Base-by-base conservation (phyloP, 2,113 vertebrate genomes). In the Dissostichus mawsoni region DNA sequence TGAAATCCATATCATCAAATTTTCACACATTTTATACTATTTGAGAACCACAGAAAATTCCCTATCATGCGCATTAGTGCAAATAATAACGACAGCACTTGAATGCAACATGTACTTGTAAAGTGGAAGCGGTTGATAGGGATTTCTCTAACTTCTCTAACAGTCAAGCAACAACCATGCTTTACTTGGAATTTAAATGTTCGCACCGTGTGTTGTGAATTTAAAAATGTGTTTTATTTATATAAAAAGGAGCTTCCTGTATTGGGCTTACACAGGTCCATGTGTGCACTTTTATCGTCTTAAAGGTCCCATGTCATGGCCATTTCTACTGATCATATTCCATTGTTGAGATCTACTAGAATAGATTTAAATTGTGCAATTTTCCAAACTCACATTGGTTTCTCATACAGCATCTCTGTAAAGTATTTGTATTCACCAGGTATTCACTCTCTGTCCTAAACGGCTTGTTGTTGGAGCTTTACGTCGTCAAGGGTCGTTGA, bases 61-160 rank as follows among this genome's bases (percentile, higher is more conserved):
- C 2, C 1, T 13, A 8, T 33, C 44, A 48, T 17, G 18, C 1
- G 36, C 0, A 29, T 3, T 0, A 0, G 14, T n/a, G 0, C 2
- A 48, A 11, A 62, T 0, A 73, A 52, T 59, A 48, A 0, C 41
- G 41, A 78, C 23, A 52, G 18, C 1, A 59, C 2, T 0, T 78
- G 57, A 83, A 83, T 55, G 74, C 69, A 61, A 69, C 87, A 65
- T 2, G 5, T 4, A 47, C 17, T 4, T 3, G 16, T 56, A 1
- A 33, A 11, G 18, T 48, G 2, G 16, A 45, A 13, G 11, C 29
- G 3, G 44, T 50, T 36, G 9, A 41, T 56, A 20, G 17, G 11
- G 3, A 45, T 47, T 20, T 3, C n/a, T 29, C 20, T 41, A 41
- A 41, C 36, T n/a, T 12, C 3, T 1, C 57, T 41, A 12, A 12